Evolutionary conservation across 2,797 vertebrate genomes (phyloP).

Genomic region (Gallirallus australis): DNA sequence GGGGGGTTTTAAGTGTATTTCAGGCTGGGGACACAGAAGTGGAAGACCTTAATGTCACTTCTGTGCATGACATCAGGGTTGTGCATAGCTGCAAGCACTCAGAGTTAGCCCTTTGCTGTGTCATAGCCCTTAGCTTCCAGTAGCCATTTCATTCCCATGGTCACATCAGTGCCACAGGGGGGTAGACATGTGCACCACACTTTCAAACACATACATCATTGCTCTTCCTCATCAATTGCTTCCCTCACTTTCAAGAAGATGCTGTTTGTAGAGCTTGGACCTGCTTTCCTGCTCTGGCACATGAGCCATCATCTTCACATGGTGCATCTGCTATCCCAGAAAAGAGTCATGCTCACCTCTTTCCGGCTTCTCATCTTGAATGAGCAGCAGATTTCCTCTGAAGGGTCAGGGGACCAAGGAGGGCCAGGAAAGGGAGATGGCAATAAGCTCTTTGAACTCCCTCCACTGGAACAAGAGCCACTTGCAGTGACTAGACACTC

Average conservation of each 20-base stretch:
- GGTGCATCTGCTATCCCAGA: background rate
- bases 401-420: background rate
- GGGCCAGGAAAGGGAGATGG: background rate
- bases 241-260: background rate
- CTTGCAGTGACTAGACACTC: background rate
- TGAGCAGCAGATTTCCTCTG: background rate
- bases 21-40: background rate
- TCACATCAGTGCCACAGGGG: fast-evolving
- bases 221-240: background rate
- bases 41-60: background rate
- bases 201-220: background rate
- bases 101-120: background rate
- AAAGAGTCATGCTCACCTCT: background rate
- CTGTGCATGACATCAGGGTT: background rate
- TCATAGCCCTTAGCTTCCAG: background rate
- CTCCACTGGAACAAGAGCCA: background rate
- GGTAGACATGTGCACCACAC: background rate
- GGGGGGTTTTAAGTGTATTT: background rate
- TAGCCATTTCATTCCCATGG: background rate
- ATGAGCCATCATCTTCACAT: background rate
- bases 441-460: background rate
- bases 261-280: background rate
- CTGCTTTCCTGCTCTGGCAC: background rate
- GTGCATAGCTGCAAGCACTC: background rate
- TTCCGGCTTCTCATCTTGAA: background rate